Evolutionary conservation across 2,888 invertebrate species (phyloP).

Genomic region (Cordilura impudica): DNA sequence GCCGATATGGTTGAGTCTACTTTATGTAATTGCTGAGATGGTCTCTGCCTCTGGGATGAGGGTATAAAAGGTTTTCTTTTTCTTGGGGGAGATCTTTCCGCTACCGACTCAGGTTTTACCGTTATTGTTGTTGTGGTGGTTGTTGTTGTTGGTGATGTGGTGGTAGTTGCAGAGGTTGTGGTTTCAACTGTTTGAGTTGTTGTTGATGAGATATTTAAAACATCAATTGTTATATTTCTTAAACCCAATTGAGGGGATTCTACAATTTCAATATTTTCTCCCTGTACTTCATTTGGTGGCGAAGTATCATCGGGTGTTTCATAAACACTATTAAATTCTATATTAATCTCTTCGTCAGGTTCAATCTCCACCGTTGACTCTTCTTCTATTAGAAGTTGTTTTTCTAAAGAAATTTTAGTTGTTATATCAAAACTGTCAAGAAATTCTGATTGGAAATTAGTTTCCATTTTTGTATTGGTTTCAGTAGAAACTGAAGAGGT

Average conservation of each 20-base stretch:
- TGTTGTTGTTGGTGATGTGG: conserved; percentile 30
- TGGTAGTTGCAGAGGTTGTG: conserved; percentile 59
- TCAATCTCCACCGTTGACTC: conserved; percentile 12
- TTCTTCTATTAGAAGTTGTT: background rate
- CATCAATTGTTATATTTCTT: conserved; percentile 64
- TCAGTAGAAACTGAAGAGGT: background rate
- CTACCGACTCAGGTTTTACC: conserved; percentile 27
- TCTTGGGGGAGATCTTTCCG: conserved; percentile 42
- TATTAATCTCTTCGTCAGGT: conserved; percentile 27
- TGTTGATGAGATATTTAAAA: conserved; percentile 59
- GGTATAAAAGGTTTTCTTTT: conserved; percentile 52
- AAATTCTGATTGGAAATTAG: conserved; percentile 6
- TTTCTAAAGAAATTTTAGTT: conserved; percentile 15
- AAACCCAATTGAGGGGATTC: conserved; percentile 71
- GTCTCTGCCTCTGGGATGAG: conserved; percentile 51
- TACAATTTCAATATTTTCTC: conserved; percentile 71
- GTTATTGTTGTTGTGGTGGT: conserved; percentile 32
- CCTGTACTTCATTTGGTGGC: conserved; percentile 52
- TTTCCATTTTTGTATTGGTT: conserved; percentile 1
- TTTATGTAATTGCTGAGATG: conserved; percentile 60
- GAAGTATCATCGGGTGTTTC: conserved; percentile 65
- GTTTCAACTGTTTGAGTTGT: conserved; percentile 65
- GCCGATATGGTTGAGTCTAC: conserved; percentile 55
- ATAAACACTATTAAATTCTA: conserved; percentile 71
- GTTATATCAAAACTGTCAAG: conserved; percentile 20